A percentile compares a stretch with the other conserved stretches of the same genome.
Conservation (phyloP, 2,888 invertebrate species). For the Patella pellucida region DNA sequence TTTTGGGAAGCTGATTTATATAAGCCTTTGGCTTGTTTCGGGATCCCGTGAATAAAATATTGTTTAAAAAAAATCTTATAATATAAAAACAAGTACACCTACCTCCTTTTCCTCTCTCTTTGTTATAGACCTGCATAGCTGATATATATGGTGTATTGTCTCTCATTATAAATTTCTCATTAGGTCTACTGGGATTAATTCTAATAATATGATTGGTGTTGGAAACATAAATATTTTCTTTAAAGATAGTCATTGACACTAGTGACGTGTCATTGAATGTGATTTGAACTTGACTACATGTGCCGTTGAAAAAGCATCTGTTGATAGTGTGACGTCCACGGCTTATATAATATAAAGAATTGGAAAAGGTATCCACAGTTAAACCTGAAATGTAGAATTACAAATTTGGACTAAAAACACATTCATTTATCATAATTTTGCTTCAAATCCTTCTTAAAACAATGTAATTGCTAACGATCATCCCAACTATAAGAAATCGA, state of each 20-base stretch:
- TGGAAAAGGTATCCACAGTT: conserved; percentile 76
- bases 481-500: no score
- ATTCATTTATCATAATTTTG: no score
- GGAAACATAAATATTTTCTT: conserved; percentile 63
- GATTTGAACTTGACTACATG: neutral
- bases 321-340: conserved; percentile 60
- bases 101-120: conserved; percentile 34
- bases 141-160: conserved; percentile 74
- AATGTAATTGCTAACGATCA: no score
- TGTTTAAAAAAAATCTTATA: no score
- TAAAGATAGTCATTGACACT: conserved; percentile 76
- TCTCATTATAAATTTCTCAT: conserved; percentile 71
- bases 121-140: conserved; percentile 71
- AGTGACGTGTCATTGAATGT: conserved; percentile 64
- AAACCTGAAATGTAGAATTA: conserved; percentile 71
- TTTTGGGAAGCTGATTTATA: no score
- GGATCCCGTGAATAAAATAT: no score
- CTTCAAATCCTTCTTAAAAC: no score
- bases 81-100: conserved; percentile 16
- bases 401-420: no score
- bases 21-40: no score
- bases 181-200: conserved; percentile 74
- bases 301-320: conserved; percentile 33
- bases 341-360: conserved; percentile 83
- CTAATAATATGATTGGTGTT: conserved; percentile 79